Evolutionary conservation across 2,888 invertebrate species (phyloP), one percentile per base, ranked within the genome.

Genomic region (Epistrophe eligans): DNA sequence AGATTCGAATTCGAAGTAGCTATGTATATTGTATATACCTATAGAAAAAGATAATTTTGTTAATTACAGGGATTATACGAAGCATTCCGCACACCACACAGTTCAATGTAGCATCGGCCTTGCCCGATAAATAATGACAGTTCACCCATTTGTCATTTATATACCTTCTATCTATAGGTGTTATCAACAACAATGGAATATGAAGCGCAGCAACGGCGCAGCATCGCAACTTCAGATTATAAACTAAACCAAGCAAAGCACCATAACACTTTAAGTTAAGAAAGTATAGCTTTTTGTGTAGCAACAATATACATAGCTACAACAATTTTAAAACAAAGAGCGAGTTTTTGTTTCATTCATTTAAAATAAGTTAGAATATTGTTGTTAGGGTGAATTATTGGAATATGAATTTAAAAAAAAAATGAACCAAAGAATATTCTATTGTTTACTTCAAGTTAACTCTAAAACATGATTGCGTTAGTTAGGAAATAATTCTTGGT

Each of bases 91-190:
- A 60, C 50, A 52, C 45, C 3, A 60, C 50, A 52, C 45, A 17
- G 67, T 70, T 35, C 50, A 40, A 35, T 52, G 55, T 70, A 55
- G 40, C 28, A 55, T 40, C 62, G 79, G 45, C 55, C 38, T 62
- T 55, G 60, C 72, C 74, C 50, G 73, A 70, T 74, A 71, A 76
- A 79, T 76, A 83, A 79, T 76, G 83, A 71, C 79, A 83, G 64
- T 79, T 50, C 83, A 79, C 60, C 60, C 66, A 71, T 71, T 73
- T 71, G 85, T 71, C 79, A 85, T 45, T 40, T 19, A 19, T 6
- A 35, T 7, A 32, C 32, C 32, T 35, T 24, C 24, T 35, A 35
- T 1, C 0, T 35, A 35, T 35, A 32, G 32, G 32, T 32, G 35
- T 5, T 32, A 0, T 19, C 6, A 60, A 38, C 8, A 40, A 40